Conservation (phyloP, 2,113 vertebrate species). For the Chinchilla lanigera region DNA sequence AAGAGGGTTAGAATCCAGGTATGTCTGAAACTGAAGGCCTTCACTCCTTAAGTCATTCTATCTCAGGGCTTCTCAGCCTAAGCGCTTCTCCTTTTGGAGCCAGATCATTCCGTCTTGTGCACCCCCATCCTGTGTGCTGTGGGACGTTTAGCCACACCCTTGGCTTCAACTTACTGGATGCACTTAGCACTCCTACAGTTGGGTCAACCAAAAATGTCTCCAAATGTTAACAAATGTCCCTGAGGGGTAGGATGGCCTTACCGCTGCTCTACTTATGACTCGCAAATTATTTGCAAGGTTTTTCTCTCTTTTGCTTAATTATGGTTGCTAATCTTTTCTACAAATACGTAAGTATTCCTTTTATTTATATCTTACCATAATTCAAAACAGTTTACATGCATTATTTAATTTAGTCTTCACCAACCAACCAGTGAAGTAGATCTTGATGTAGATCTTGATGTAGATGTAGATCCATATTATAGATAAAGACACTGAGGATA, state of each 20-base stretch:
- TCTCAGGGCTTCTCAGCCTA: not conserved
- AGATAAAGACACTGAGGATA: not conserved
- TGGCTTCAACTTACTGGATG: not conserved
- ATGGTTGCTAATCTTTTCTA: slow-evolving; percentile 26
- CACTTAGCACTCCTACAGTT: not conserved
- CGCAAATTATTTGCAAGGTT: not conserved
- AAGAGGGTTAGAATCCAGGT: not conserved
- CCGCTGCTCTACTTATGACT: not conserved
- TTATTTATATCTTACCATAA: not conserved
- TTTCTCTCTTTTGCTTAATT: not conserved
- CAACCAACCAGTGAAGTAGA: not conserved
- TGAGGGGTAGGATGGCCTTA: not conserved
- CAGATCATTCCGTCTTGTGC: not conserved
- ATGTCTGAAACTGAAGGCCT: not conserved
- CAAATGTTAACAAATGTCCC: not conserved
- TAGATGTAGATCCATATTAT: not conserved
- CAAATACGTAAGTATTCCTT: not conserved
- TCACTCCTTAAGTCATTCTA: not conserved
- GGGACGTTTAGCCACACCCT: not conserved
- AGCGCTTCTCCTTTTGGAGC: not conserved
- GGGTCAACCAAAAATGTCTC: not conserved
- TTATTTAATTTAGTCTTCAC: not conserved
- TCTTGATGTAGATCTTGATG: no score
- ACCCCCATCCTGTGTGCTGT: no score
- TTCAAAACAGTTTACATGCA: not conserved